Percentiles rank a stretch among this genome's conserved stretches.
phyloP scores from a whole-genome alignment of 2,888 invertebrate genomes.

The Spialia ferax region DNA sequence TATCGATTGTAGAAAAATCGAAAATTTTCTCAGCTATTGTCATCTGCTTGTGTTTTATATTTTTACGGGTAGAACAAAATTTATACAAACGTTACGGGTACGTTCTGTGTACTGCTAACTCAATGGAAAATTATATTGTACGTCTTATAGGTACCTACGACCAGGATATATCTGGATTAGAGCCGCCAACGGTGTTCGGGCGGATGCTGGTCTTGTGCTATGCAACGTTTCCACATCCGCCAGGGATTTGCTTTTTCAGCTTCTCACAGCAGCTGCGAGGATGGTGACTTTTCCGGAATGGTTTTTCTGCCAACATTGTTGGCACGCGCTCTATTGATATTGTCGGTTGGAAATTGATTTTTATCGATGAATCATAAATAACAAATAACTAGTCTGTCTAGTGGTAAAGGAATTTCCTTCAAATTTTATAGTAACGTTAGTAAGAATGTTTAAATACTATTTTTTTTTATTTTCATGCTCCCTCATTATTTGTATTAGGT shows the following conservation, averaged over 20 bases:
- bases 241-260: conserved; percentile 35
- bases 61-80: background rate
- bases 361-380: conserved; percentile 3
- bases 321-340: conserved; percentile 12
- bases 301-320: conserved; percentile 6
- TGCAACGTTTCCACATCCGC: conserved; percentile 62
- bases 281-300: conserved; percentile 4
- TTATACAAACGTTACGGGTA: background rate
- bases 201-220: conserved; percentile 61
- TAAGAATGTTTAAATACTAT: background rate
- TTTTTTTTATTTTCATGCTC: background rate
- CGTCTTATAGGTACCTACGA: background rate
- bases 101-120: too few relatives aligned
- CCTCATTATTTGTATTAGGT: too few relatives aligned
- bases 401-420: background rate
- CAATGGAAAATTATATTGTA: background rate
- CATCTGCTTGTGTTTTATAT: too few relatives aligned
- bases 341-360: background rate
- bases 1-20: too few relatives aligned
- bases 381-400: background rate
- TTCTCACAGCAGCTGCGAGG: conserved; percentile 13
- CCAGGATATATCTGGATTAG: conserved; percentile 78
- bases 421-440: background rate
- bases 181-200: conserved; percentile 59
- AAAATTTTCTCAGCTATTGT: too few relatives aligned